Conservation (phyloP, 2,888 invertebrate genomes). For the Philhelius pedissequus region DNA sequence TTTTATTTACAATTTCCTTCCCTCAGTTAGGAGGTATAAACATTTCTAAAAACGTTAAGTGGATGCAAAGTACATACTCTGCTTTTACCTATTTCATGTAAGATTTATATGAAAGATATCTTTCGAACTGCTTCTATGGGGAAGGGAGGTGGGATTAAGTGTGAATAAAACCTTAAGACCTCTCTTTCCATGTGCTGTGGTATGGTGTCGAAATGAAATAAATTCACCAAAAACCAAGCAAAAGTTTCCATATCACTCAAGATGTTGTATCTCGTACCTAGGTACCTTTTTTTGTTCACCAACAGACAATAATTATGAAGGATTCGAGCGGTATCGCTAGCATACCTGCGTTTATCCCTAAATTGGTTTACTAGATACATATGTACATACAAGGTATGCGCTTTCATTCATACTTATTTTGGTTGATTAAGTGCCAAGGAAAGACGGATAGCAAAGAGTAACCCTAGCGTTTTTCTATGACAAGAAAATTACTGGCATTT, state of each 20-base stretch:
- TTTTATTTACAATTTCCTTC: constrained; percentile 62
- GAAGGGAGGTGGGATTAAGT: neutral
- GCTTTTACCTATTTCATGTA: constrained; percentile 16
- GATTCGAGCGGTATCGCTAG: neutral
- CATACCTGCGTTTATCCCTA: neutral
- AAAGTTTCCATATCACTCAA: constrained; percentile 25
- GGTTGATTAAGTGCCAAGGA: constrained; percentile 8
- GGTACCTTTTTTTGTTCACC: neutral
- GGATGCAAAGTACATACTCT: constrained; percentile 25
- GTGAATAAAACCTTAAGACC: constrained; percentile 3
- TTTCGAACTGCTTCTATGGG: neutral
- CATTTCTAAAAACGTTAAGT: neutral
- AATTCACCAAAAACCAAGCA: constrained; percentile 8
- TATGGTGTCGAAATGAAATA: neutral
- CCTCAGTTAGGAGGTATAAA: constrained; percentile 10
- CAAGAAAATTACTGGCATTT: constrained; percentile 25
- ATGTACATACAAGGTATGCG: neutral
- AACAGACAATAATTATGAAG: constrained; percentile 12
- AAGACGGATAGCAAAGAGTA: constrained; percentile 4
- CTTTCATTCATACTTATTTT: neutral
- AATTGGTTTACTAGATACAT: neutral
- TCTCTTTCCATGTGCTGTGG: neutral
- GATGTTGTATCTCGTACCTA: neutral
- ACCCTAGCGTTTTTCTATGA: neutral
- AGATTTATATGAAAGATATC: constrained; percentile 21